Base-by-base conservation (phyloP, 30 jellyfish, hydroid and myxozoan genomes). In the Turritopsis dohrnii region DNA sequence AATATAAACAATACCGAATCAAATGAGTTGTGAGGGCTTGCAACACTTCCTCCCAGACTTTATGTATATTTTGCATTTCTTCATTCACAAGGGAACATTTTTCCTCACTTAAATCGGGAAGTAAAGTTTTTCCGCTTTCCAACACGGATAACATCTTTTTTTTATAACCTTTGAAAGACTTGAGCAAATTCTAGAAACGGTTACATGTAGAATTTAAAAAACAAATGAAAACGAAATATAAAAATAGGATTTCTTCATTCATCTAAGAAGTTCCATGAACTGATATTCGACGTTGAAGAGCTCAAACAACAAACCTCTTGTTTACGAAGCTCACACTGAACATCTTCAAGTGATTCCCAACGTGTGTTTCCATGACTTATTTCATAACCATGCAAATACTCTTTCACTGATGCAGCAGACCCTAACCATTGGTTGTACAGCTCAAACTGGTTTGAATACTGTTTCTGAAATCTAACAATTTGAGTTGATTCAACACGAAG, bases 21-120 rank as follows among this genome's bases (percentile, higher is more conserved):
- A 41, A 41, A 41, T 41, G 5, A 41, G 5, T 41, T 13, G 5
- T 41, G 13, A 72, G 28, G 52, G 30, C 22, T 72, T 72, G 20
- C 23, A 26, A 16, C 1, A 72, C 7, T 1, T 16, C 30, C 18
- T 72, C 81, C 81, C 81, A 72, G 30, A 26, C 3, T 72, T 72
- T 53, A 16, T 72, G 18, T 72, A 72, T 72, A 26, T 72, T 53
- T 17, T 72, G 31, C 1, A 22, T 72, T 72, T 72, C 81, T 72
- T 72, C 52, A 72, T 72, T 72, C 8, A 72, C 31, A 72, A 3
- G 41, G 30, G n/a, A 1, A 53, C 81, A 16, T 72, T 22, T 72
- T 16, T 72, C 30, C 16, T 72, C 81, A 20, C 81, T 53, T 26
- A 72, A 53, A 16, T 72, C 60, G 13, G 60, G 60, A 41, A 41